A percentile compares a stretch with the other conserved stretches of the same genome.
Evolutionary conservation across 2,888 invertebrate species (phyloP).

Genomic region (Stegophylla sp.): DNA sequence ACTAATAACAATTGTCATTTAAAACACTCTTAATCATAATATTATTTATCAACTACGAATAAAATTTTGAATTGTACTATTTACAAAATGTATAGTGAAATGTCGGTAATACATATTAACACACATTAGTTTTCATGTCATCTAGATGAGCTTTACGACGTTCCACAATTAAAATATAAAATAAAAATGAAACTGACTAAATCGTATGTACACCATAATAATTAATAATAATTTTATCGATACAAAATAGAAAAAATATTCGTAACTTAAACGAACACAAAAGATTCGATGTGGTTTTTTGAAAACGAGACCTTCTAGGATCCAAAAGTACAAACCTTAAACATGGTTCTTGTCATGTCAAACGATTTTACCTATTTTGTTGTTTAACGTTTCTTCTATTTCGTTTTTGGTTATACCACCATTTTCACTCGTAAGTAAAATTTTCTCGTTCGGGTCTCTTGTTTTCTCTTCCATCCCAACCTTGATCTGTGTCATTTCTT

Average conservation of each 20-base stretch:
- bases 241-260: constrained; percentile 11
- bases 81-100: constrained; percentile 22
- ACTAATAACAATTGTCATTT: constrained; percentile 5
- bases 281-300: neutral
- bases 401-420: neutral
- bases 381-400: neutral
- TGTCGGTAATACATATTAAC: constrained; percentile 10
- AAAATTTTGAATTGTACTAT: constrained; percentile 36
- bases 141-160: constrained; percentile 12
- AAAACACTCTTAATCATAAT: constrained; percentile 3
- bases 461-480: neutral
- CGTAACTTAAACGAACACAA: constrained; percentile 27
- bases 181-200: constrained; percentile 15
- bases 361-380: constrained; percentile 34
- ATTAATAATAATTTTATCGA: constrained; percentile 21
- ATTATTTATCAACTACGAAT: constrained; percentile 13
- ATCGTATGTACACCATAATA: constrained; percentile 30
- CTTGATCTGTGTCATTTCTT: constrained; percentile 51
- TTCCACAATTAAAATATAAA: constrained; percentile 8
- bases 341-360: neutral
- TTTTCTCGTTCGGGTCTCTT: neutral
- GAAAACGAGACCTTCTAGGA: constrained; percentile 10
- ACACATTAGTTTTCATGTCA: neutral
- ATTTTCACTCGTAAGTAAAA: constrained; percentile 27
- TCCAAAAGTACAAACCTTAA: constrained; percentile 47